These are phyloP conservation scores for Pangasius djambal DNA, from an alignment of 2,797 vertebrate genomes.

Conservation along the genomic window DNA sequence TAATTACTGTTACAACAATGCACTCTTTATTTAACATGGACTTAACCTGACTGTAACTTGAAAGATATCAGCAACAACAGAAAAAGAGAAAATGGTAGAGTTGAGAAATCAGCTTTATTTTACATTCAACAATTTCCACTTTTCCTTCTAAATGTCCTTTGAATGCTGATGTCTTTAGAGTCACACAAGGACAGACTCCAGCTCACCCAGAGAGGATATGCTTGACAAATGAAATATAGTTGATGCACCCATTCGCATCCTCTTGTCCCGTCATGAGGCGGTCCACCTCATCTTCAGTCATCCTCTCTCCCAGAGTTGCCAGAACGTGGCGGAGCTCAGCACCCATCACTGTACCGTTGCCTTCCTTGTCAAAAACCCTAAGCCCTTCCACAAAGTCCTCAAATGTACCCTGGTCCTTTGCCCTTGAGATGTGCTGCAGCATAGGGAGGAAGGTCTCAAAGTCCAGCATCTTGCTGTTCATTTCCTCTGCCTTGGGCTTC, in stretches of 20 bases:
- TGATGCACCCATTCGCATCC: slow-evolving; percentile 92
- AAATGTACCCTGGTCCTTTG: slow-evolving; percentile 90
- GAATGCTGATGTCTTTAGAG: slow-evolving; percentile 18
- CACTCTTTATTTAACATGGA: neutral
- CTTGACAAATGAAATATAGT: slow-evolving; percentile 94
- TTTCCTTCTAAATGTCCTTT: slow-evolving; percentile 44
- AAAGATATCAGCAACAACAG: slow-evolving; percentile 12
- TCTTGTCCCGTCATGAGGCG: slow-evolving; percentile 92
- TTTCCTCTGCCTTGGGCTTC: slow-evolving; percentile 88
- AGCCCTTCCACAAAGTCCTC: slow-evolving; percentile 97
- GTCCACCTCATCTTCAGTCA: slow-evolving; percentile 92
- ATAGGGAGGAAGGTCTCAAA: slow-evolving; percentile 94
- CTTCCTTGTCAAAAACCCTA: slow-evolving; percentile 95
- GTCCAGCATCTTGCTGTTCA: slow-evolving; percentile 86
- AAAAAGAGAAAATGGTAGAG: slow-evolving; percentile 30
- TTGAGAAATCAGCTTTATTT: slow-evolving; percentile 54
- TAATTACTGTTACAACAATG: neutral
- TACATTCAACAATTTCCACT: slow-evolving; percentile 36
- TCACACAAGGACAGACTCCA: neutral
- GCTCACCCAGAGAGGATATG: slow-evolving; percentile 88
- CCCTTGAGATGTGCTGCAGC: slow-evolving; percentile 90
- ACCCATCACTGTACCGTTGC: slow-evolving; percentile 96
- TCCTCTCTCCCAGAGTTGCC: slow-evolving; percentile 89
- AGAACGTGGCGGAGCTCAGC: slow-evolving; percentile 94
- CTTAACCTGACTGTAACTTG: neutral